Percentiles rank a stretch among this genome's conserved stretches.
phyloP scores from a whole-genome alignment of 2,797 vertebrate species.

The Eospalax fontanierii region DNA sequence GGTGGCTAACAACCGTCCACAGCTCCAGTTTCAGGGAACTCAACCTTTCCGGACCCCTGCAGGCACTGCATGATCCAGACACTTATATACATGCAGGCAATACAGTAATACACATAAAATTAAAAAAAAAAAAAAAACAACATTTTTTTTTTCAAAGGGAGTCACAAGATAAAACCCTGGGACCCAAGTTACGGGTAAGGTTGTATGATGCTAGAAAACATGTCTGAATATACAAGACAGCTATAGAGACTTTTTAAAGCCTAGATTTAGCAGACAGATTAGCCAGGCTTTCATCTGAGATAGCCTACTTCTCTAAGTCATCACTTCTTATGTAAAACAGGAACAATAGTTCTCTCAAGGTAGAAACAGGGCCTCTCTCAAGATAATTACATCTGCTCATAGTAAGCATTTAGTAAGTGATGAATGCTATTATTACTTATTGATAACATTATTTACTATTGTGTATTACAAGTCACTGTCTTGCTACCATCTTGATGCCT shows the following conservation, averaged over 20 bases:
- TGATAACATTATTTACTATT: background rate
- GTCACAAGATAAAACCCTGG: background rate
- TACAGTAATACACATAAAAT: too few species aligned
- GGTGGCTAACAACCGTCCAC: too few species aligned
- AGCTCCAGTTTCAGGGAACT: too few species aligned
- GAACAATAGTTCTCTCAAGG: background rate
- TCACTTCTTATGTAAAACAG: slow-evolving; percentile 57
- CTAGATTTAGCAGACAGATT: background rate
- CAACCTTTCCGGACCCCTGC: too few species aligned
- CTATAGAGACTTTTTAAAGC: background rate
- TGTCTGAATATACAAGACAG: background rate
- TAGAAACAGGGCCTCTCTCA: background rate
- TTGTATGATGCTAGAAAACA: background rate
- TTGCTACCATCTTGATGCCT: slow-evolving; percentile 21
- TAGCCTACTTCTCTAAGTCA: slow-evolving; percentile 11
- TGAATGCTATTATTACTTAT: slow-evolving; percentile 13
- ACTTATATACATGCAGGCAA: too few species aligned
- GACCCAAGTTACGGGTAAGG: background rate
- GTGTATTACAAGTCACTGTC: background rate
- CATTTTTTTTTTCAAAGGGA: too few species aligned
- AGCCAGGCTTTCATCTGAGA: slow-evolving; percentile 40
- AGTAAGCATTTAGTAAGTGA: slow-evolving; percentile 39
- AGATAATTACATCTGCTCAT: background rate
- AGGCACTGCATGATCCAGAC: too few species aligned
- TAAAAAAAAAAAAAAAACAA: too few species aligned